Evolutionary conservation across 2,113 vertebrate species (phyloP).

Genomic region (Macroglossus sobrinus): DNA sequence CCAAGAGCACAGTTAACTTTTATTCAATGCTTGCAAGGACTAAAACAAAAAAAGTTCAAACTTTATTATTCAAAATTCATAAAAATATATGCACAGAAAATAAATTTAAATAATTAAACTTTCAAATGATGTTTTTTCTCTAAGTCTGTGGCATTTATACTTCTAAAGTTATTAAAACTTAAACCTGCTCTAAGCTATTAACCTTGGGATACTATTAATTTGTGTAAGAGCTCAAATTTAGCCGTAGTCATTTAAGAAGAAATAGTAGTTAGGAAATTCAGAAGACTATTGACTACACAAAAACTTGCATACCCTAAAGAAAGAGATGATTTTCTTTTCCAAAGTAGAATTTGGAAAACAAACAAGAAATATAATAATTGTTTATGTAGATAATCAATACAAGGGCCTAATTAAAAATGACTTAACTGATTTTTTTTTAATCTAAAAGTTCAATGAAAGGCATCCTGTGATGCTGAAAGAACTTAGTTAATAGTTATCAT

Average conservation of each 20-base stretch:
- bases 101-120: slow-evolving; percentile 29
- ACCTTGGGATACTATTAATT: neutral
- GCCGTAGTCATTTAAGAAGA: neutral
- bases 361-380: neutral
- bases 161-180: slow-evolving; percentile 25
- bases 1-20: neutral
- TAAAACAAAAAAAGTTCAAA: slow-evolving; percentile 19
- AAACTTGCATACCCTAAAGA: neutral
- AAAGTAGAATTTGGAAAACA: neutral
- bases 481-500: neutral
- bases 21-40: neutral
- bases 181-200: neutral
- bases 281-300: neutral
- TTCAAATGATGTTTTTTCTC: neutral
- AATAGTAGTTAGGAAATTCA: neutral
- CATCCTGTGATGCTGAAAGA: neutral
- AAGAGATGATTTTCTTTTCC: neutral
- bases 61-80: neutral
- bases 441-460: neutral
- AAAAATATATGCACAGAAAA: slow-evolving; percentile 1
- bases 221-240: neutral
- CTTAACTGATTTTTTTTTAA: neutral
- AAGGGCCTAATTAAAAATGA: slow-evolving; percentile 18
- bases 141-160: neutral
- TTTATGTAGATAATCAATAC: neutral